These are phyloP conservation scores for Petrolisthes cinctipes DNA, from an alignment of 2,888 invertebrate genomes.

Conservation along the genomic window DNA sequence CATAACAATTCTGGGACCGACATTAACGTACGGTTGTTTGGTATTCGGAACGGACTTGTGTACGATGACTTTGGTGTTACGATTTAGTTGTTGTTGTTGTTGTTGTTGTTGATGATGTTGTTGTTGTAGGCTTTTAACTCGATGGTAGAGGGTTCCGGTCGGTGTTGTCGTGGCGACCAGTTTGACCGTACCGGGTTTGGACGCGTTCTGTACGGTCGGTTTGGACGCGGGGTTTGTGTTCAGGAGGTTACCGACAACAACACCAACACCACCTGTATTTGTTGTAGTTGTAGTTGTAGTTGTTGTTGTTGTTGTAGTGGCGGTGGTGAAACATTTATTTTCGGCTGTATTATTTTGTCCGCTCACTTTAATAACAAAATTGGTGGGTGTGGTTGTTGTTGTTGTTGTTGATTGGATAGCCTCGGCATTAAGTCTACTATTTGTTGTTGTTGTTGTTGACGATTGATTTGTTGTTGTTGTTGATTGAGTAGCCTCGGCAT, in stretches of 20 bases:
- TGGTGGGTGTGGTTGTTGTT: background rate
- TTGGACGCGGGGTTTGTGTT: too few relatives aligned
- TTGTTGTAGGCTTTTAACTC: slow-evolving; percentile 35
- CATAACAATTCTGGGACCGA: slow-evolving; percentile 46
- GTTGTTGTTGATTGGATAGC: too few relatives aligned
- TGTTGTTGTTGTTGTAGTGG: background rate
- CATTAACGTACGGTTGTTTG: slow-evolving; percentile 18
- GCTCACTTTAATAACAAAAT: slow-evolving; percentile 49
- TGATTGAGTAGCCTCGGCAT: too few relatives aligned
- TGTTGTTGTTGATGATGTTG: background rate
- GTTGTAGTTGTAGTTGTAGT: background rate
- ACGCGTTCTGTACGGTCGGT: too few relatives aligned
- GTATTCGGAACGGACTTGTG: slow-evolving; percentile 16
- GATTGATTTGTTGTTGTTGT: background rate
- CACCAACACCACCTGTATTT: too few relatives aligned
- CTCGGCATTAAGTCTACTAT: too few relatives aligned
- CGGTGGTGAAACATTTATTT: slow-evolving; percentile 1
- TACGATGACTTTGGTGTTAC: slow-evolving; percentile 32
- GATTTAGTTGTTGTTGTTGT: background rate
- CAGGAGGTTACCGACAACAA: too few relatives aligned
- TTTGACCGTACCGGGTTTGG: slow-evolving; percentile 29
- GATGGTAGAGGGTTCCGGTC: slow-evolving; percentile 36
- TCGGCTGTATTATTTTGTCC: slow-evolving; percentile 31
- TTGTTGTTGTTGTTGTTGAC: background rate
- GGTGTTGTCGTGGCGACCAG: slow-evolving; percentile 35